Evolutionary conservation across 2,113 vertebrate species (phyloP), one percentile per base, ranked within the genome.

Genomic region (Asarcornis scutulata): DNA sequence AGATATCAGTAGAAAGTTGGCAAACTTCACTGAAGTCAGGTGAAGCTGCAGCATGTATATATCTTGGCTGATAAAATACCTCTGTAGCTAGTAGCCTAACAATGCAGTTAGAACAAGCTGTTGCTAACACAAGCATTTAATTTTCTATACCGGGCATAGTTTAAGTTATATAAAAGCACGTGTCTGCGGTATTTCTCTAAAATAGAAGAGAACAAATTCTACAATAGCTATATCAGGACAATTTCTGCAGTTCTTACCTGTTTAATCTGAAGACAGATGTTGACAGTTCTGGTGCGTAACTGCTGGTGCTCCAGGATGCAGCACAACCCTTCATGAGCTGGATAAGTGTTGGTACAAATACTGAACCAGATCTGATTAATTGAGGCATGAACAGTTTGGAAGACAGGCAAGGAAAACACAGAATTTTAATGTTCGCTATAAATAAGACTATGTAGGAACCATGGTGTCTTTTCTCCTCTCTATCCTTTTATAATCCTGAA

Each of bases 211-310:
- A 76, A 11, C 13, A 79, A 66, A 80, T 89, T 71, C 55, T 64
- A 6, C 10, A 46, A 7, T 3, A 88, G 83, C 62, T 91, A 46
- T 36, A 92, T 75, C 29, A 92, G 62, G 25, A 78, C 17, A 68
- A 58, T 52, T 94, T 83, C 63, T 87, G 17, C 25, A 4, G 22
- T 17, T 56, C 96, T 97, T 97, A 97, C 97, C 97, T 97, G 71
- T 56, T 67, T 60, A 59, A 78, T 74, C 50, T 67, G 67, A 93
- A 88, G 79, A 32, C 86, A 95, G 93, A 86, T 96, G 93, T 78
- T 82, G 87, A 81, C 76, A 71, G 87, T 74, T 89, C 85, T 83
- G 90, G 46, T 85, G 88, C 3, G 1, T 77, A 68, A 25, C 16
- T 53, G 48, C 71, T 94, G 67, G 76, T 94, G 84, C 72, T 96